Evolutionary conservation across 2,797 vertebrate genomes (phyloP).

Genomic region (Eulemur mongoz): DNA sequence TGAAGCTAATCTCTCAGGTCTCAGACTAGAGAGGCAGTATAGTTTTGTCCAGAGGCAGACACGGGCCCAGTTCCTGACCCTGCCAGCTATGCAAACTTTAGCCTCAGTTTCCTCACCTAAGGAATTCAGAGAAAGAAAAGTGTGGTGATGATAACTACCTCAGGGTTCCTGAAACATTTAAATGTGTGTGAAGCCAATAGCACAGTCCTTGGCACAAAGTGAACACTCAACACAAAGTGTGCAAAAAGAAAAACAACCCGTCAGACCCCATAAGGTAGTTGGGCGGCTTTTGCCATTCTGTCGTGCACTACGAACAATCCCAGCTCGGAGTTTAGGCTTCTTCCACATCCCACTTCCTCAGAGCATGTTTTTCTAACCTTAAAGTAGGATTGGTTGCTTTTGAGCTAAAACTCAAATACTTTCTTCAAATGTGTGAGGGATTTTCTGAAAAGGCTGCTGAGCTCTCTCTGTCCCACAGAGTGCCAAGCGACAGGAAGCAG

Average conservation of each 20-base stretch:
- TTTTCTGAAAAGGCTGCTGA: slow-evolving; percentile 38
- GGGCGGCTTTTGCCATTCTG: not conserved
- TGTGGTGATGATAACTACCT: not conserved
- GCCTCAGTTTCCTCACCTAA: not conserved
- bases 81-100: not conserved
- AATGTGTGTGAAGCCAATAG: not conserved
- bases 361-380: not conserved
- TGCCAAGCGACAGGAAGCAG: not conserved
- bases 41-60: not conserved
- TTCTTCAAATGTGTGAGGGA: not conserved
- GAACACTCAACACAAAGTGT: not conserved
- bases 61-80: not conserved
- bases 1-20: not conserved
- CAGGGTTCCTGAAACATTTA: not conserved
- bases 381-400: not conserved
- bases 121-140: not conserved
- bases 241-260: not conserved
- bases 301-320: not conserved
- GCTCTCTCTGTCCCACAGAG: slow-evolving; percentile 12
- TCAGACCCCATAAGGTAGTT: too few relatives aligned
- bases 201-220: not conserved
- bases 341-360: not conserved
- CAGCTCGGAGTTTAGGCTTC: not conserved
- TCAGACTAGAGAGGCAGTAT: not conserved
- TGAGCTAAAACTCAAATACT: not conserved